Evolutionary conservation across 2,888 invertebrate genomes (phyloP), one percentile per base, ranked within the genome.

Genomic region (Venusia cambrica): DNA sequence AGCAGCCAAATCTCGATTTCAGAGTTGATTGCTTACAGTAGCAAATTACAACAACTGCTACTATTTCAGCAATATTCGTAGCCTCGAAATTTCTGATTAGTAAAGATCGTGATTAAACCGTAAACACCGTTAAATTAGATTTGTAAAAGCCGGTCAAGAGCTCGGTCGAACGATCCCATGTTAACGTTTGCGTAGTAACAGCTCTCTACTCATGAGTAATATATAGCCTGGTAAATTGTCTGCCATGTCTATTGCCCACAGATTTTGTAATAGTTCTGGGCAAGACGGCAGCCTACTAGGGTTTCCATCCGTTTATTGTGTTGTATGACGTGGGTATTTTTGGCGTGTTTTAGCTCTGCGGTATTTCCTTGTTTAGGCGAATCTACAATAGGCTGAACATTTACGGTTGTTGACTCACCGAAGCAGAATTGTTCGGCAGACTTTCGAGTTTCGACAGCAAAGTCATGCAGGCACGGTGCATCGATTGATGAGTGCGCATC

Each of bases 331-430:
- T 55, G 63, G 63, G 52, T 76, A 76, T 75, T 76, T 74, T 73
- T 57, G 70, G 73, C 62, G 51, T 60, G 65, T 68, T 65, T 70
- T 64, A 65, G 59, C 57, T 52, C 46, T 37, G 51, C 54, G 60
- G 62, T 54, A 66, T 73, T 76, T 76, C 74, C 75, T 70, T 73
- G 73, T 75, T 73, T 72, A 66, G 62, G 39, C 57, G 48, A 49
- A 52, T 33, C 51, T 45, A 57, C 59, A 59, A 60, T 62, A 55
- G 54, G 54, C 53, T 54, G 47, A 54, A 57, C 60, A 59, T 64
- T 57, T 55, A 54, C 41, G 37, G 46, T 54, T 52, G 51, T 61
- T 57, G 50, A 53, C 48, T 54, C 42, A 49, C 42, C 35, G 42
- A 42, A 33, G 38, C 45, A 48, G 49, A 51, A 43, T 48, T n/a